Percentiles rank a stretch among this genome's conserved stretches.
Evolutionary conservation across 2,113 vertebrate species (phyloP).

Genomic region (Corapipo altera): DNA sequence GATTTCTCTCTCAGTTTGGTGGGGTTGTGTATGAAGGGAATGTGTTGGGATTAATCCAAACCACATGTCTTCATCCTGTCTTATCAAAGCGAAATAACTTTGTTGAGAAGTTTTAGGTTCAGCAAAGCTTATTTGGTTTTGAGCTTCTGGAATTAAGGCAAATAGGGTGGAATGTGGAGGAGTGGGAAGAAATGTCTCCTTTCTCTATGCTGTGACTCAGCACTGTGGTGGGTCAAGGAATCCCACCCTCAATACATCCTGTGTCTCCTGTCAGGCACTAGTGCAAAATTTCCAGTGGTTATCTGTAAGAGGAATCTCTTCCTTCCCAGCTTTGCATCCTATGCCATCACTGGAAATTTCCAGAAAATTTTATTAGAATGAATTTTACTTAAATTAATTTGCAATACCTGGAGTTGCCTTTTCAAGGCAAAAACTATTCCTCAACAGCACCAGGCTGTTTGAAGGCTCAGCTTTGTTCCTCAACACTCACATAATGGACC

Average conservation of each 20-base stretch:
- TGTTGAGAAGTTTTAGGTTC: background rate
- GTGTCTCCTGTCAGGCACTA: background rate
- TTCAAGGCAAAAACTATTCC: background rate
- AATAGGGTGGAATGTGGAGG: background rate
- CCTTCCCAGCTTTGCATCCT: background rate
- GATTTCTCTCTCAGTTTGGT: background rate
- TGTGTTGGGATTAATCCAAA: constrained; percentile 11
- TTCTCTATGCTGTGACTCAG: background rate
- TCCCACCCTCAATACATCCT: background rate
- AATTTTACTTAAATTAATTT: background rate
- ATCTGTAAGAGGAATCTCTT: background rate
- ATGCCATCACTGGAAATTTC: background rate
- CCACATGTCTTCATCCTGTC: background rate
- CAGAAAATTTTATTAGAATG: background rate
- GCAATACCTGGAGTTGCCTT: background rate
- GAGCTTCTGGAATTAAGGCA: background rate
- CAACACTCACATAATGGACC: background rate
- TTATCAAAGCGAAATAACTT: background rate
- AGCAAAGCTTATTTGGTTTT: background rate
- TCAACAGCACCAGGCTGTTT: background rate
- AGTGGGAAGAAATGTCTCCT: background rate
- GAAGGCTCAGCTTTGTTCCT: background rate
- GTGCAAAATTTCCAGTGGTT: background rate
- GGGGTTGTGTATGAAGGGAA: background rate
- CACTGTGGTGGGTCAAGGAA: background rate